These are phyloP conservation scores for Limnephilus rhombicus DNA, from an alignment of 2,888 invertebrate species.

Conservation along the genomic window DNA sequence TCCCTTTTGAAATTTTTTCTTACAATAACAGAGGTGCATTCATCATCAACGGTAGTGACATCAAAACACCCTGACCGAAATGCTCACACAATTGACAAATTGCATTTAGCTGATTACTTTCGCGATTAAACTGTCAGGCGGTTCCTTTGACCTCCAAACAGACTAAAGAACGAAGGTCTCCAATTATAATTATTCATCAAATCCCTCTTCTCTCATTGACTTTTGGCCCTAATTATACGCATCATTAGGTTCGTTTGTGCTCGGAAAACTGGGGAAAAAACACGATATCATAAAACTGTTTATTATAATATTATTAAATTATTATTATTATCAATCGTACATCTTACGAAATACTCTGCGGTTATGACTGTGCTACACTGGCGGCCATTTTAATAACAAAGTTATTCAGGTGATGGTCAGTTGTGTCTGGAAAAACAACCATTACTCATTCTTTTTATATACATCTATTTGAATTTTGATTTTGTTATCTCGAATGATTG, in stretches of 20 bases:
- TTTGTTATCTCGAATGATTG: too few species aligned
- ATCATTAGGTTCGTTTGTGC: background rate
- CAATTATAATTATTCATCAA: background rate
- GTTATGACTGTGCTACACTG: background rate
- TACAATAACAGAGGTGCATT: too few species aligned
- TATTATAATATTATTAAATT: background rate
- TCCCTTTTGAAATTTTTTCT: too few species aligned
- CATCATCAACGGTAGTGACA: background rate
- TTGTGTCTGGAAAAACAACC: background rate
- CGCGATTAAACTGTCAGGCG: background rate
- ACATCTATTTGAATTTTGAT: too few species aligned
- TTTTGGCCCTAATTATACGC: background rate
- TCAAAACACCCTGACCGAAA: conserved; percentile 1
- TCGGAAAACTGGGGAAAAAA: background rate
- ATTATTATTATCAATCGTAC: background rate
- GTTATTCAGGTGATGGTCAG: background rate
- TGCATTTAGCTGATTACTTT: background rate
- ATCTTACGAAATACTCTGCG: background rate
- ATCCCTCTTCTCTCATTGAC: background rate
- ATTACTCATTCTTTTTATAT: background rate
- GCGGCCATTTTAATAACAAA: background rate
- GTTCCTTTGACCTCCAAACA: background rate
- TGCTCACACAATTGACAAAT: background rate
- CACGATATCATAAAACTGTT: background rate
- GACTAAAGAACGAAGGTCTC: background rate